Conservation (phyloP, 2,888 invertebrate species). For the Eurois occulta region DNA sequence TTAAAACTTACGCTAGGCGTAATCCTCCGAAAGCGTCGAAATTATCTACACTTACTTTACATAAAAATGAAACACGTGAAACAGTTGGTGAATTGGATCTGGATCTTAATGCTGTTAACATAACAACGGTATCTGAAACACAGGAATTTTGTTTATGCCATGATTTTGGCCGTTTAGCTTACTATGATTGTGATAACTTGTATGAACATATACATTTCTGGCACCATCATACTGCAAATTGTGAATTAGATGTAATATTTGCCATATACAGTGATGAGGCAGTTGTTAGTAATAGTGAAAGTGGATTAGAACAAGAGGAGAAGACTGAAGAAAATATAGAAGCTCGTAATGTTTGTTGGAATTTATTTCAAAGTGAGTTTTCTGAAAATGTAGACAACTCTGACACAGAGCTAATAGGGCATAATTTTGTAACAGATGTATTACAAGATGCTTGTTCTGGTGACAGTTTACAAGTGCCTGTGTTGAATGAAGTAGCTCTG, state of each 20-base stretch:
- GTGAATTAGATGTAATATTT: slow-evolving; percentile 73
- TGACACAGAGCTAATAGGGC: slow-evolving; percentile 10
- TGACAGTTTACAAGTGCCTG: slow-evolving; percentile 10
- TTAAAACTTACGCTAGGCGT: slow-evolving; percentile 76
- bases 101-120: slow-evolving; percentile 49
- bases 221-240: slow-evolving; percentile 66
- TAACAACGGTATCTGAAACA: slow-evolving; percentile 32
- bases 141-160: slow-evolving; percentile 79
- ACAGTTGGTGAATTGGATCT: slow-evolving; percentile 18
- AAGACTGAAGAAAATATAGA: slow-evolving; percentile 51
- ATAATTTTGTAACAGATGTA: slow-evolving; percentile 18
- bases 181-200: slow-evolving; percentile 71
- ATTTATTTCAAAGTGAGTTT: slow-evolving; percentile 49
- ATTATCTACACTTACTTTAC: slow-evolving; percentile 27
- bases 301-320: slow-evolving; percentile 44
- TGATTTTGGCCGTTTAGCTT: slow-evolving; percentile 81
- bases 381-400: slow-evolving; percentile 21
- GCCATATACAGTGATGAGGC: slow-evolving; percentile 77
- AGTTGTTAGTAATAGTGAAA: slow-evolving; percentile 45
- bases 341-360: slow-evolving; percentile 63
- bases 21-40: slow-evolving; percentile 55
- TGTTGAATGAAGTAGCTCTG: slow-evolving; percentile 12
- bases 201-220: slow-evolving; percentile 84
- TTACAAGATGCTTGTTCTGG: slow-evolving; percentile 6
- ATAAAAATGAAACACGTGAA: slow-evolving; percentile 35